A percentile compares a stretch with the other conserved stretches of the same genome.
Conservation (phyloP, 2,113 vertebrate species). For the Haemorhous mexicanus region DNA sequence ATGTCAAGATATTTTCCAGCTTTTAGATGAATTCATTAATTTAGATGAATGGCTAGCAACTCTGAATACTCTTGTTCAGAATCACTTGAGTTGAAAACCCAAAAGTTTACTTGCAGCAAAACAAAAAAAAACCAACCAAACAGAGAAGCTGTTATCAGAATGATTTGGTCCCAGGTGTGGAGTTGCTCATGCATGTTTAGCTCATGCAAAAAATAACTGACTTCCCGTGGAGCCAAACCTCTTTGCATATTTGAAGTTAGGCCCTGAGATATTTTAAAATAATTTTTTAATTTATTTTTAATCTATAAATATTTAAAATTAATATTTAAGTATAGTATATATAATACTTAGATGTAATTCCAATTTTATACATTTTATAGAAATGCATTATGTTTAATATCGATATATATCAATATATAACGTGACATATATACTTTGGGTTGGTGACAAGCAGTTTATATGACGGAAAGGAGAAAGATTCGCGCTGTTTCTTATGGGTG, state of each 20-base stretch:
- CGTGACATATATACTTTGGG: too few relatives aligned
- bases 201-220: neutral
- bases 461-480: too few relatives aligned
- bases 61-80: neutral
- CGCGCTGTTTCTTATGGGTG: accelerated
- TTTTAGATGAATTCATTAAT: accelerated
- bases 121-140: neutral
- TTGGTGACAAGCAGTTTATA: accelerated
- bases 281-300: accelerated
- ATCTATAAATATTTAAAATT: neutral
- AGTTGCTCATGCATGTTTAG: neutral
- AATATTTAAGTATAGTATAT: too few relatives aligned
- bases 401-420: neutral
- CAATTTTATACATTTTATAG: neutral
- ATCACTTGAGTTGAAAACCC: neutral
- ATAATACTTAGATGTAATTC: too few relatives aligned
- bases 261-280: accelerated
- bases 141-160: neutral
- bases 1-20: neutral
- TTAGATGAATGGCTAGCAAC: neutral
- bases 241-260: too few relatives aligned
- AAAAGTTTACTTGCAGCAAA: neutral
- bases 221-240: neutral
- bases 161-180: neutral
- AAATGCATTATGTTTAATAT: neutral